A percentile compares a stretch with the other conserved stretches of the same genome.
These are phyloP conservation scores for Myotis pilosus DNA, from an alignment of 2,797 vertebrate genomes.

Conservation along the genomic window DNA sequence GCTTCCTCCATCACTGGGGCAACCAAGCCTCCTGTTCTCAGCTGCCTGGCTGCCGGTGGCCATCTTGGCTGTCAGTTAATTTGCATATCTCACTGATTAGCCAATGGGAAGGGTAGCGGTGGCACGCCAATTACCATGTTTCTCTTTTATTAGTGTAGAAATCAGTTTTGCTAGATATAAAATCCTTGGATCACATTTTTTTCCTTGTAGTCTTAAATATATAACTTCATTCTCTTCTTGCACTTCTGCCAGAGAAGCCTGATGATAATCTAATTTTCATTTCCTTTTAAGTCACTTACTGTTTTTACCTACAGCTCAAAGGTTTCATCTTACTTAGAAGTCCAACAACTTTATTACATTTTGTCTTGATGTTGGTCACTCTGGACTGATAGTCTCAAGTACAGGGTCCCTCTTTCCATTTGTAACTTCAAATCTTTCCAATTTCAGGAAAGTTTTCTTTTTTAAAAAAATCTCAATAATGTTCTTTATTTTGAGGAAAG, in stretches of 20 bases:
- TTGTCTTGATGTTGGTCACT: background rate
- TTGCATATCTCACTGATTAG: too few relatives aligned
- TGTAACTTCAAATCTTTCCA: background rate
- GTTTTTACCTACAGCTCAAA: background rate
- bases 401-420: background rate
- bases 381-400: background rate
- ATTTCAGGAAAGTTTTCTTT: background rate
- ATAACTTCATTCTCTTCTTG: background rate
- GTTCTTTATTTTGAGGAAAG: background rate
- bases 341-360: background rate
- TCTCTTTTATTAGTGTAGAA: too few relatives aligned
- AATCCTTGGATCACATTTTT: background rate
- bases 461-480: background rate
- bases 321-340: background rate
- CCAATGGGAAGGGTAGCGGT: too few relatives aligned
- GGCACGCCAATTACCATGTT: too few relatives aligned
- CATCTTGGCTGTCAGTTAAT: too few relatives aligned
- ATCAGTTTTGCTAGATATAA: too few relatives aligned
- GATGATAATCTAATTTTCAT: background rate
- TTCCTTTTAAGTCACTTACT: background rate
- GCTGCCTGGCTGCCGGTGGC: too few relatives aligned
- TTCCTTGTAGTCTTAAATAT: background rate
- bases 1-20: too few relatives aligned
- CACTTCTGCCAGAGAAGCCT: background rate
- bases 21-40: too few relatives aligned